Evolutionary conservation across 1,140 invertebrate species (phyloP).

Genomic region (Drosophila obscura): DNA sequence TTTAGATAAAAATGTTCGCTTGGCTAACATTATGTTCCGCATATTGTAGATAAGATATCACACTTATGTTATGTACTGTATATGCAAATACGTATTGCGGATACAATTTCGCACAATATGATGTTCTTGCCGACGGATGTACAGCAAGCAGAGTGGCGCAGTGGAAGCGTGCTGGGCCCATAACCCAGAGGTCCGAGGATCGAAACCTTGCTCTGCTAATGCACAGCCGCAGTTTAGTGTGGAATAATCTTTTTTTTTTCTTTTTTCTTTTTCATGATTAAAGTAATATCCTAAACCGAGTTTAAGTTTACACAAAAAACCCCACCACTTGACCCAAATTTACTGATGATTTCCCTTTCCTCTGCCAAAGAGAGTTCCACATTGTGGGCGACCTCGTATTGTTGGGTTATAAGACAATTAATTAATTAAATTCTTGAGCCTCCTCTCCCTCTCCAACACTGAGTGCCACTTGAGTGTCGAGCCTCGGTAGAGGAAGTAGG

Average conservation of each 20-base stretch:
- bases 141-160: slow-evolving; percentile 94
- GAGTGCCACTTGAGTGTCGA: slow-evolving; percentile 34
- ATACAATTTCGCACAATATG: too few relatives aligned
- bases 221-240: background rate
- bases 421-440: slow-evolving; percentile 78
- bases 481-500: slow-evolving; percentile 12
- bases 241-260: slow-evolving; percentile 2
- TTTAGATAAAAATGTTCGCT: too few relatives aligned
- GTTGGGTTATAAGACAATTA: slow-evolving; percentile 64
- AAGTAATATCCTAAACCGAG: slow-evolving; percentile 10
- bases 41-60: too few relatives aligned
- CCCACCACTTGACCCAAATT: slow-evolving; percentile 57
- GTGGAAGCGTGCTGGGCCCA: slow-evolving; percentile 99
- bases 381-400: slow-evolving; percentile 40
- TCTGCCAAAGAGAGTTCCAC: slow-evolving; percentile 24
- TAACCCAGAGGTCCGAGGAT: slow-evolving; percentile 98
- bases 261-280: background rate
- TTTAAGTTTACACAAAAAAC: background rate
- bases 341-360: slow-evolving; percentile 30
- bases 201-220: background rate
- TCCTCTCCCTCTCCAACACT: slow-evolving; percentile 1
- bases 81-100: too few relatives aligned
- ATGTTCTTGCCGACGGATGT: too few relatives aligned
- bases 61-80: too few relatives aligned
- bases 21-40: too few relatives aligned